Evolutionary conservation across 2,113 vertebrate species (phyloP).

Genomic region (Pao palembangensis): DNA sequence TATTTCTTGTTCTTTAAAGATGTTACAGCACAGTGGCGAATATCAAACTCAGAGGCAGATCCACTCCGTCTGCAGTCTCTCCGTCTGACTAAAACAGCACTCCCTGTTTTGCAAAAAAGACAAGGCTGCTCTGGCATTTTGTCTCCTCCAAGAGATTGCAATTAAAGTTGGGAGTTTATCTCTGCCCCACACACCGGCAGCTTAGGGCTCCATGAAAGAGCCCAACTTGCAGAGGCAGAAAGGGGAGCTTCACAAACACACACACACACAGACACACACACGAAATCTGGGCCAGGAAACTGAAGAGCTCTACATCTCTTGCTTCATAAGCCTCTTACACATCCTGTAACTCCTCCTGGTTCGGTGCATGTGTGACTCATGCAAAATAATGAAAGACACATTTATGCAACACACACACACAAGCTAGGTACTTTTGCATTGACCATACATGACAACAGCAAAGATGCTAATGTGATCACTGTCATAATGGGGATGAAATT

Average conservation of each 20-base stretch:
- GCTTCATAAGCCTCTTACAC: slow-evolving; percentile 71
- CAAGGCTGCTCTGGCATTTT: slow-evolving; percentile 16
- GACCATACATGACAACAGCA: background rate
- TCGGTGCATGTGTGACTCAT: slow-evolving; percentile 32
- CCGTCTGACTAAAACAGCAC: too few relatives aligned
- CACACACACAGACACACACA: background rate
- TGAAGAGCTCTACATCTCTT: slow-evolving; percentile 51
- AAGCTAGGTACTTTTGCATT: slow-evolving; percentile 7
- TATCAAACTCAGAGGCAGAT: too few relatives aligned
- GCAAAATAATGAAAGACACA: slow-evolving; percentile 26
- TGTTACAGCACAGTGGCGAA: background rate
- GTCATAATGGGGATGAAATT: background rate
- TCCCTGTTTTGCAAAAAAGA: slow-evolving; percentile 39
- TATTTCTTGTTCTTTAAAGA: slow-evolving; percentile 1
- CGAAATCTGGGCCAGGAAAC: slow-evolving; percentile 49
- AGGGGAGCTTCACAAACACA: background rate
- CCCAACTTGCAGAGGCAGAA: slow-evolving; percentile 46
- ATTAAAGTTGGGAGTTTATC: slow-evolving; percentile 83
- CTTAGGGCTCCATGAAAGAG: slow-evolving; percentile 82
- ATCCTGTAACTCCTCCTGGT: slow-evolving; percentile 45
- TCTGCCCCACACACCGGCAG: slow-evolving; percentile 75
- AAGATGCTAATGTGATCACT: slow-evolving; percentile 1
- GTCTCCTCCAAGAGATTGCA: slow-evolving; percentile 72
- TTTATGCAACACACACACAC: background rate
- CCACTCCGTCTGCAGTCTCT: background rate